phyloP scores from a whole-genome alignment of 2,113 vertebrate species.

The Pelodiscus sinensis region DNA sequence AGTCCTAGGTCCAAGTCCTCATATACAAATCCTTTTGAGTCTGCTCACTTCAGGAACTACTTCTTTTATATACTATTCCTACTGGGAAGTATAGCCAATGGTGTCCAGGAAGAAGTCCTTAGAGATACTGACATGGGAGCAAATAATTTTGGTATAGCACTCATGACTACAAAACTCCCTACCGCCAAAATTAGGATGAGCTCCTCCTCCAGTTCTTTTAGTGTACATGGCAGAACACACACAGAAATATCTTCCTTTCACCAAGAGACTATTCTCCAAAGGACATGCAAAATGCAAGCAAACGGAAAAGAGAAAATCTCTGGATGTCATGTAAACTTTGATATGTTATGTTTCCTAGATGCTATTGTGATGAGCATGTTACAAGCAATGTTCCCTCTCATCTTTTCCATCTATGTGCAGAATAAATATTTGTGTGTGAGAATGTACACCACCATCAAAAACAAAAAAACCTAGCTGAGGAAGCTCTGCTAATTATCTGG shows the following conservation, averaged over 20 bases:
- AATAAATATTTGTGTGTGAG: no score
- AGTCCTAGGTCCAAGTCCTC: background rate
- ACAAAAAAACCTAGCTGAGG: no score
- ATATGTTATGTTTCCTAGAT: background rate
- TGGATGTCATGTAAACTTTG: background rate
- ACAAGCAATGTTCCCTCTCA: background rate
- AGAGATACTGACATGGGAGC: background rate
- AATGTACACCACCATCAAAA: no score
- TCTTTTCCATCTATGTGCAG: no score
- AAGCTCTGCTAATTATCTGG: no score
- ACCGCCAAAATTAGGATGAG: background rate
- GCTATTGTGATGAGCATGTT: background rate
- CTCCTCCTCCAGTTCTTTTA: background rate
- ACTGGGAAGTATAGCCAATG: background rate
- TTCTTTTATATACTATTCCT: background rate
- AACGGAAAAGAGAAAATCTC: background rate
- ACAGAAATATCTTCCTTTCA: background rate
- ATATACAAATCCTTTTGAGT: background rate
- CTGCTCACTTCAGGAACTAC: background rate
- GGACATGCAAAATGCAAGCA: background rate
- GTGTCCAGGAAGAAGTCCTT: background rate
- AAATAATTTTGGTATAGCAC: background rate
- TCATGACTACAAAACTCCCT: background rate
- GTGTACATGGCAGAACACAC: background rate
- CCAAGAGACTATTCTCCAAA: background rate